Conservation (phyloP, 2,113 vertebrate species). For the Apodemus sylvaticus region DNA sequence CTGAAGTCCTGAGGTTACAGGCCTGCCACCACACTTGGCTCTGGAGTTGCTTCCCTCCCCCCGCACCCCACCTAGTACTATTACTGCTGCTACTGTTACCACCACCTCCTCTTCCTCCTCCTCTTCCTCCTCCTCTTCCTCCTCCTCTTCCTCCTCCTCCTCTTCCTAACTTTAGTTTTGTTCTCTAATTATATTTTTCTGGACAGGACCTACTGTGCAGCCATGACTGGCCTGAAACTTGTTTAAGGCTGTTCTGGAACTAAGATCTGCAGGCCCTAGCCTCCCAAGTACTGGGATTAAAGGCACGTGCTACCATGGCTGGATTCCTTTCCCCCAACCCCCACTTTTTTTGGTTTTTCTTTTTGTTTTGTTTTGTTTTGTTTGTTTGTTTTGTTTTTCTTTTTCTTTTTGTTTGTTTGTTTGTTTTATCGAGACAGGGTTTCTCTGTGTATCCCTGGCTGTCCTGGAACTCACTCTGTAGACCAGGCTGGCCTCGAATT, state of each 20-base stretch:
- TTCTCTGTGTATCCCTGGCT: no score
- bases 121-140: no score
- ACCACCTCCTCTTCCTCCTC: no score
- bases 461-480: no score
- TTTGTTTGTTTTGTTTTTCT: no score
- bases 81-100: no score
- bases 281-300: background rate
- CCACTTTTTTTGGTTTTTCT: background rate
- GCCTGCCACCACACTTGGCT: background rate
- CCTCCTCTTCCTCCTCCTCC: accelerated
- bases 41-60: background rate
- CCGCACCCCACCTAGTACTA: no score
- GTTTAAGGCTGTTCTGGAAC: background rate
- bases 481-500: no score
- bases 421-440: no score
- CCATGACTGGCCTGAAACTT: background rate
- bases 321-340: background rate
- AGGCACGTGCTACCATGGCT: background rate
- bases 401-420: no score
- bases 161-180: background rate
- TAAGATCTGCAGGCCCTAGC: background rate
- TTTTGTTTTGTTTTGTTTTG: no score
- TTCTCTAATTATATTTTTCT: background rate
- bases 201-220: background rate
- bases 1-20: background rate